phyloP scores from a whole-genome alignment of 2,797 vertebrate genomes.

The Schizothorax lantsangensis region DNA sequence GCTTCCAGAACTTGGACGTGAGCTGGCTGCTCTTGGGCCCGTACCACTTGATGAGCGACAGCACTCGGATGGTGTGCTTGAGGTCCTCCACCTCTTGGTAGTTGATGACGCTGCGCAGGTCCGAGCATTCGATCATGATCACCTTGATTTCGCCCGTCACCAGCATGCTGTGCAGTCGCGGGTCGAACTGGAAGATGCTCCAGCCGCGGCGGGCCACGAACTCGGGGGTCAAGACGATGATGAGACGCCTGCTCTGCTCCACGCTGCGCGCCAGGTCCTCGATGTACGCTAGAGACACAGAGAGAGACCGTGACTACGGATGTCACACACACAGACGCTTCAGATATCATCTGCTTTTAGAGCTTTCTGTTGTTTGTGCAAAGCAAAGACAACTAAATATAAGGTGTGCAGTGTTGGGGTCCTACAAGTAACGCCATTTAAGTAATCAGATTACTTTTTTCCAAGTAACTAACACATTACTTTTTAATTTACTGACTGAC shows the following conservation, averaged over 20 bases:
- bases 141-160: constrained; percentile 96
- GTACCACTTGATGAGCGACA: constrained; percentile 92
- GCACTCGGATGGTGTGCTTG: constrained; percentile 93
- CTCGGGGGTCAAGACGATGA: constrained; percentile 93
- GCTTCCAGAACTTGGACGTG: constrained; percentile 97
- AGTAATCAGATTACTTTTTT: too few species aligned
- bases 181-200: constrained; percentile 98
- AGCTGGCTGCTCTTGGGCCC: constrained; percentile 92
- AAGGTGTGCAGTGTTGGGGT: too few species aligned
- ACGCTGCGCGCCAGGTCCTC: constrained; percentile 93
- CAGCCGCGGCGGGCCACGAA: constrained; percentile 94
- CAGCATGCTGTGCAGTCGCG: constrained; percentile 93
- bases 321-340: neutral
- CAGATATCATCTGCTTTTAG: neutral
- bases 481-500: too few species aligned
- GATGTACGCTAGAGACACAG: constrained; percentile 85
- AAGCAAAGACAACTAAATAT: neutral
- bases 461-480: too few species aligned
- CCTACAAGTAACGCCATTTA: too few species aligned
- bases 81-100: constrained; percentile 95
- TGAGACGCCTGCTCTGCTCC: constrained; percentile 95
- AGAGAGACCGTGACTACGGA: neutral
- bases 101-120: constrained; percentile 91
- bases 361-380: neutral
- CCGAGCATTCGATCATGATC: constrained; percentile 95